Evolutionary conservation across 1,140 invertebrate species (phyloP).

Genomic region (Probaryconus sp.): DNA sequence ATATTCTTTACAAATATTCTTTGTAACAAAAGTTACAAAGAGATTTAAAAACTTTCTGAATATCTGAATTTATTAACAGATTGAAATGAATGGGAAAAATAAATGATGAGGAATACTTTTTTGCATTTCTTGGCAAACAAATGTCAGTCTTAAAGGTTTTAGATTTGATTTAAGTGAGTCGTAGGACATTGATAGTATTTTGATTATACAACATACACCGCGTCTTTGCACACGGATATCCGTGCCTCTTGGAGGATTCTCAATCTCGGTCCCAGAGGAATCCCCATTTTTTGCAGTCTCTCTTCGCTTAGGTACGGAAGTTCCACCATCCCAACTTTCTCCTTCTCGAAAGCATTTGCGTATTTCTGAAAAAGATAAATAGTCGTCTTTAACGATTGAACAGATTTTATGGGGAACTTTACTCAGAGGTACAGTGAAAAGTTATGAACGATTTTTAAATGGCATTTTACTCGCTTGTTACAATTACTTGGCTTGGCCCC

Average conservation of each 20-base stretch:
- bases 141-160: conserved; percentile 48
- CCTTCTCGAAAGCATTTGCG: conserved; percentile 89
- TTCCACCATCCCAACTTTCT: conserved; percentile 94
- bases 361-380: conserved; percentile 86
- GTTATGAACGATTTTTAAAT: too few relatives aligned
- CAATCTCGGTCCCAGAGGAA: conserved; percentile 91
- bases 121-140: conserved; percentile 17
- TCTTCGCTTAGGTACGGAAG: conserved; percentile 95
- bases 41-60: too few relatives aligned
- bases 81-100: conserved; percentile 1
- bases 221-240: conserved; percentile 81
- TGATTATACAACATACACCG: conserved; percentile 73
- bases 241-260: conserved; percentile 94
- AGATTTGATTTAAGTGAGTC: conserved; percentile 12
- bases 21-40: too few relatives aligned
- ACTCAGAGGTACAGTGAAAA: too few relatives aligned
- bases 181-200: not conserved
- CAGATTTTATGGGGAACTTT: too few relatives aligned
- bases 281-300: conserved; percentile 90
- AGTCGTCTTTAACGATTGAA: too few relatives aligned
- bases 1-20: too few relatives aligned
- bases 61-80: too few relatives aligned
- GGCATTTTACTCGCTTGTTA: too few relatives aligned
- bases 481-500: too few relatives aligned
- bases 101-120: conserved; percentile 5